Base-by-base conservation (phyloP, 2,888 invertebrate species). In the Euzophera pinguis region DNA sequence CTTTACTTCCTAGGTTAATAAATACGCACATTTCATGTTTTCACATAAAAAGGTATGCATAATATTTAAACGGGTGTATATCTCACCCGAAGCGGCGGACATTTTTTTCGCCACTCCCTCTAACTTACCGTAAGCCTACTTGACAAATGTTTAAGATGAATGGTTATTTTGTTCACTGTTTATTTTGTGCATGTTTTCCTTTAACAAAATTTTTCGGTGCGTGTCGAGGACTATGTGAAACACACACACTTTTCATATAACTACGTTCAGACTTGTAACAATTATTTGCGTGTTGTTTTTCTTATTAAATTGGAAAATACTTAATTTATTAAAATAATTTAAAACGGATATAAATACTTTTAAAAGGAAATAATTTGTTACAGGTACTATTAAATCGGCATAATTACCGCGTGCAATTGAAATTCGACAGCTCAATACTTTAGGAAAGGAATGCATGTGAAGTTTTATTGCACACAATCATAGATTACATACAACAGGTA, bases 71-170 rank as follows among this genome's bases (percentile, higher is more conserved):
- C 63, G 72, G 73, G 78, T 73, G 74, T 72, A 78, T 75, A 75
- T 78, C 70, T 74, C 73, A 71, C 61, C 65, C 65, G 66, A 67
- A 61, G 65, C 67, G 72, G 74, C 64, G 62, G 71, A 67, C 74
- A 73, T 80, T 80, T 81, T 80, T 80, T 67, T 72, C 43, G 35
- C 63, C 68, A 77, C 78, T 77, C 77, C 79, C 77, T 80, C 81
- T 81, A 80, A 85, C 83, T 81, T 84, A 82, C 75, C 79, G 67
- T 88, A 88, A 88, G 87, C 87, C 83, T 71, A 71, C 77, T 74
- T 88, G 89, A 90, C 89, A 90, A 88, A 90, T 90, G 86, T 76
- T 78, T 79, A 81, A 85, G 86, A 87, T 85, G 84, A 85, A 88
- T 84, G 82, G 86, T 85, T 87, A 84, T 87, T 84, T 83, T 81